These are phyloP conservation scores for Rhagoletis zephyria DNA, from an alignment of 1,140 invertebrate species.

Conservation along the genomic window DNA sequence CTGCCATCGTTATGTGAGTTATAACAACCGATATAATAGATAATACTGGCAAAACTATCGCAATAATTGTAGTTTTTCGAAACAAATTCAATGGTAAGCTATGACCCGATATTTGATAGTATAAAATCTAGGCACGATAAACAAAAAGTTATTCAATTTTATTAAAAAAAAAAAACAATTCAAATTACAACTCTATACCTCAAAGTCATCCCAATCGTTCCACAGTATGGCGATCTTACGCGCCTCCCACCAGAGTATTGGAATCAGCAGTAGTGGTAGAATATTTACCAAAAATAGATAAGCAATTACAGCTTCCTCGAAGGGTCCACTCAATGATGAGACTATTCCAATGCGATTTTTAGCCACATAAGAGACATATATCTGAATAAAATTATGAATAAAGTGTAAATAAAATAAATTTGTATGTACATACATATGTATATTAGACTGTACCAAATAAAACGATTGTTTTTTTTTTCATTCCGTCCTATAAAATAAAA, in stretches of 20 bases:
- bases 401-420: not conserved
- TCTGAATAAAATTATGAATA: slow-evolving; percentile 57
- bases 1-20: slow-evolving; percentile 79
- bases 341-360: slow-evolving; percentile 77
- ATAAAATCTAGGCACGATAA: slow-evolving; percentile 72
- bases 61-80: slow-evolving; percentile 75
- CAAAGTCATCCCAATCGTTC: slow-evolving; percentile 78
- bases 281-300: slow-evolving; percentile 81
- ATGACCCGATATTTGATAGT: slow-evolving; percentile 75
- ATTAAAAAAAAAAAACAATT: not conserved
- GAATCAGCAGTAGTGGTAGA: slow-evolving; percentile 77
- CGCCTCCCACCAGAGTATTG: slow-evolving; percentile 79
- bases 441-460: too few species aligned
- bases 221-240: slow-evolving; percentile 77
- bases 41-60: slow-evolving; percentile 76
- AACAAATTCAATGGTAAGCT: slow-evolving; percentile 74
- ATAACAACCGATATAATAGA: slow-evolving; percentile 78
- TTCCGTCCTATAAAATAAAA: slow-evolving; percentile 64
- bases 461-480: not conserved
- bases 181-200: slow-evolving; percentile 70
- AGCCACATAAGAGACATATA: slow-evolving; percentile 77
- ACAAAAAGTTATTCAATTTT: not conserved
- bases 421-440: not conserved
- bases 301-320: slow-evolving; percentile 81
- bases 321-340: slow-evolving; percentile 77